A percentile compares a stretch with the other conserved stretches of the same genome.
phyloP scores from a whole-genome alignment of 2,797 vertebrate genomes.

The Karalla daura region DNA sequence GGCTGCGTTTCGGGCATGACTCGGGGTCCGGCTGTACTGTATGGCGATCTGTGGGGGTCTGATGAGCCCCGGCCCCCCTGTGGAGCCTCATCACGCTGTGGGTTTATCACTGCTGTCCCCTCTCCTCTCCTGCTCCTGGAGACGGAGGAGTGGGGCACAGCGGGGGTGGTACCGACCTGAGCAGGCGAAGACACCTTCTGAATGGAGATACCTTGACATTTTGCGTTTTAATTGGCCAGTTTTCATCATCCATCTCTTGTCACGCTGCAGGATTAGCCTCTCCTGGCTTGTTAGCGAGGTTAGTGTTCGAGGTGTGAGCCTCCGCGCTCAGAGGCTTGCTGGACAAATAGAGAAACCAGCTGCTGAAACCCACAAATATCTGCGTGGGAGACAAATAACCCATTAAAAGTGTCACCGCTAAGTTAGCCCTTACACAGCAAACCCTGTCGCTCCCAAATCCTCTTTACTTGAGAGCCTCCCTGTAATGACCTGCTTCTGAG shows the following conservation, averaged over 20 bases:
- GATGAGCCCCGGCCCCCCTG: slow-evolving; percentile 64
- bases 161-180: neutral
- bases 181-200: neutral
- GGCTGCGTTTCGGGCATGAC: slow-evolving; percentile 29
- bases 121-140: slow-evolving; percentile 23
- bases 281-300: slow-evolving; percentile 37
- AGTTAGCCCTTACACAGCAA: slow-evolving; percentile 16
- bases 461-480: slow-evolving; percentile 22
- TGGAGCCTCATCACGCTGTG: slow-evolving; percentile 62
- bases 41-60: slow-evolving; percentile 59
- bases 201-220: slow-evolving; percentile 41
- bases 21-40: slow-evolving; percentile 37
- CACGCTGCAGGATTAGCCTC: slow-evolving; percentile 31
- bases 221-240: slow-evolving; percentile 59
- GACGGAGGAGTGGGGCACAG: slow-evolving; percentile 31
- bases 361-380: slow-evolving; percentile 21
- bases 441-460: slow-evolving; percentile 36
- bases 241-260: slow-evolving; percentile 52
- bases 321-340: neutral
- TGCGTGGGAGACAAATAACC: slow-evolving; percentile 16
- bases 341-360: slow-evolving; percentile 27
- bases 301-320: slow-evolving; percentile 26
- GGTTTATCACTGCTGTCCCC: slow-evolving; percentile 32
- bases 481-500: slow-evolving; percentile 33
- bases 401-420: slow-evolving; percentile 52